Evolutionary conservation across 1,140 invertebrate species (phyloP), one percentile per base, ranked within the genome.

Genomic region (Sycophila sp.): DNA sequence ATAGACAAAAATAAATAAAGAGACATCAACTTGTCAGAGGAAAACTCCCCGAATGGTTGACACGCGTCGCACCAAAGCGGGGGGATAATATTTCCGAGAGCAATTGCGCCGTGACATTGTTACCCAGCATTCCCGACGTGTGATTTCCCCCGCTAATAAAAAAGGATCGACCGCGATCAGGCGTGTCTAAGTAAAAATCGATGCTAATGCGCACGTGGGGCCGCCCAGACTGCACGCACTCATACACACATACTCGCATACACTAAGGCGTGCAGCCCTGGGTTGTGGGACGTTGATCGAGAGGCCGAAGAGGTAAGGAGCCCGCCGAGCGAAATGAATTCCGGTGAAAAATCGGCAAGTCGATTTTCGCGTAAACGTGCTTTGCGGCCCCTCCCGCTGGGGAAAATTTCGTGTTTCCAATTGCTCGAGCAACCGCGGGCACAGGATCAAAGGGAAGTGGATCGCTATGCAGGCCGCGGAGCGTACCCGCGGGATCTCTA

Each of bases 61-160:
- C 38, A 15, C 5, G 38, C 38, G 38, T 40, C n/a, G 13, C 38
- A 40, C 13, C 38, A 15, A n/a, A n/a, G 38, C 38, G 11, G 5
- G 38, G 4, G 38, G 11, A 40, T 40, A 15, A n/a, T 40, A n/a
- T 15, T 11, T n/a, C 0, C 11, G 10, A 3, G 11, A 38, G 36
- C n/a, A 15, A n/a, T n/a, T n/a, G n/a, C n/a, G n/a, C n/a, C n/a
- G 11, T 11, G 11, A 40, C 11, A 1, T 40, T 40, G 32, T 22
- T 2, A 22, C 34, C 13, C 13, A 53, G 13, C 2, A 58, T 58
- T 38, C 34, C 4, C 36, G 36, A 38, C 42, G 6, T 19, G 17
- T 45, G 30, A 49, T 63, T 63, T 53, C 45, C 26, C 62, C 36
- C 38, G 45, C 62, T 38, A 64, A 64, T 64, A 64, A 51, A 64